Evolutionary conservation across 2,888 invertebrate genomes (phyloP).

Genomic region (Leptothorax acervorum): DNA sequence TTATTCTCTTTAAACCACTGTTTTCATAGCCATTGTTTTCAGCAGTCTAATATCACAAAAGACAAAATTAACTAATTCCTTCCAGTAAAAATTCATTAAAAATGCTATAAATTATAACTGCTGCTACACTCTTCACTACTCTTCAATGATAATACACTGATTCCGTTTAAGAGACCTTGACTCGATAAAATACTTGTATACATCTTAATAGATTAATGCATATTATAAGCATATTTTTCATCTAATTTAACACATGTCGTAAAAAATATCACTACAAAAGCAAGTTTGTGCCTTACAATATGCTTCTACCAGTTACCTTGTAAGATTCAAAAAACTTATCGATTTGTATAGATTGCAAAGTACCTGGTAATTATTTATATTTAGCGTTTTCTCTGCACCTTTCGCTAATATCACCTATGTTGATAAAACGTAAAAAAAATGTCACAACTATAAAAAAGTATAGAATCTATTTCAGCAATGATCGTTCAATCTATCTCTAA

Average conservation of each 20-base stretch:
- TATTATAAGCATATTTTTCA: background rate
- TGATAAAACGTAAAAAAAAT: conserved; percentile 4
- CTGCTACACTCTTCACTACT: background rate
- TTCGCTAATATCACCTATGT: background rate
- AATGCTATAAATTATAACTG: background rate
- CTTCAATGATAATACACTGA: background rate
- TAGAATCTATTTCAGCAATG: background rate
- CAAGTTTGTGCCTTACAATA: background rate
- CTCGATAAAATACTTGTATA: background rate
- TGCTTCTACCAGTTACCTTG: background rate
- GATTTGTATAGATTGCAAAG: background rate
- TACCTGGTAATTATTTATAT: background rate
- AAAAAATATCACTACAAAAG: conserved; percentile 19
- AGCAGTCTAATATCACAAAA: background rate
- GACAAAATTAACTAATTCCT: background rate
- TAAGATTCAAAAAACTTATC: background rate
- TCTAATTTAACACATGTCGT: background rate
- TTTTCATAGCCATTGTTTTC: background rate
- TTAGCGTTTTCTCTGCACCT: background rate
- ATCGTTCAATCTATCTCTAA: conserved; percentile 38
- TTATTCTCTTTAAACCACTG: background rate
- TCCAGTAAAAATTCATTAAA: background rate
- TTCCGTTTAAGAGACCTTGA: background rate
- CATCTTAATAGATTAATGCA: background rate
- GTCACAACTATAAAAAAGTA: conserved; percentile 12